phyloP scores from a whole-genome alignment of 2,113 vertebrate species.

The Miniopterus natalensis region DNA sequence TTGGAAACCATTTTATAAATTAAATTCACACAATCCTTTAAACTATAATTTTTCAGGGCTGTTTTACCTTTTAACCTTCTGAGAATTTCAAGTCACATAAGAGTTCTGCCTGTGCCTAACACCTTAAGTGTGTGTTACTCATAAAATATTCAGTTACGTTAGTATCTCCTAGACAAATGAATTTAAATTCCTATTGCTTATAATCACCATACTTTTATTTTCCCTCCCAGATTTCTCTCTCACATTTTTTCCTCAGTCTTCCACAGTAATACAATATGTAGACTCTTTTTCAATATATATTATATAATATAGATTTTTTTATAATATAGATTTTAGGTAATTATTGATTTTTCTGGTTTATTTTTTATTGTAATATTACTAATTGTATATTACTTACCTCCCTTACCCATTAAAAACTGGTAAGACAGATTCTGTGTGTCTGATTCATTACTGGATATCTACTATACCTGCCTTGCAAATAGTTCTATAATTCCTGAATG shows the following conservation, averaged over 20 bases:
- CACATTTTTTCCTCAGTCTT: not conserved
- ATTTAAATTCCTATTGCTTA: not conserved
- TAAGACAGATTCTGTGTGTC: not conserved
- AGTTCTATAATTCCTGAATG: conserved; percentile 30
- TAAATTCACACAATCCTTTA: not conserved
- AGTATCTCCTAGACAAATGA: not conserved
- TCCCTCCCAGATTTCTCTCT: not conserved
- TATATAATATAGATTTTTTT: not conserved
- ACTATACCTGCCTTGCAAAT: not conserved
- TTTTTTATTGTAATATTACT: not conserved
- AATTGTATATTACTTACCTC: not conserved
- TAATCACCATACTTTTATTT: not conserved
- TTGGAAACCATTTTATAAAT: conserved; percentile 19
- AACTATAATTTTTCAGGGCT: conserved; percentile 25
- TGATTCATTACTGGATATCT: not conserved
- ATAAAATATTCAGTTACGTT: not conserved
- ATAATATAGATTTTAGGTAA: conserved; percentile 13
- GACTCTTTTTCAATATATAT: not conserved
- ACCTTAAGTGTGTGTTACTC: not conserved
- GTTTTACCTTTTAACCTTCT: not conserved
- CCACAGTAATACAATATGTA: not conserved
- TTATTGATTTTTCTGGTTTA: not conserved
- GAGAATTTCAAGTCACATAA: not conserved
- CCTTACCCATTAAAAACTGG: not conserved
- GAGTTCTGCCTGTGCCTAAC: not conserved